Evolutionary conservation across 1,140 invertebrate species (phyloP), one percentile per base, ranked within the genome.

Genomic region (Bacillus rossius): DNA sequence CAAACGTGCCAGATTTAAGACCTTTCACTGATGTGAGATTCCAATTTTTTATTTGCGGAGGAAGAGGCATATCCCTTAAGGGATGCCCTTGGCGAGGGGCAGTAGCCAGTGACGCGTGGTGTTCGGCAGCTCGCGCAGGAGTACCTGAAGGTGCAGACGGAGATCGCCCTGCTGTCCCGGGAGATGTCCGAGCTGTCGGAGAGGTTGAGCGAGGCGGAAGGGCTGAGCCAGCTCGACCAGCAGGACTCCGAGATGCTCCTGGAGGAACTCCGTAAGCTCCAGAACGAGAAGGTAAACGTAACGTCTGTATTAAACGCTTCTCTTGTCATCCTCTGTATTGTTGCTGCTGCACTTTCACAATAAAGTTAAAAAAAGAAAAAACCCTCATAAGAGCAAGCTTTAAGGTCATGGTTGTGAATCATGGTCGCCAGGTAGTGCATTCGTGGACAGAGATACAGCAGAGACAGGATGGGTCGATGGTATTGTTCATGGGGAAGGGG

Each of bases 81-180:
- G n/a, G n/a, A n/a, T n/a, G n/a, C n/a, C n/a, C n/a, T n/a, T n/a
- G n/a, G n/a, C n/a, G n/a, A n/a, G n/a, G n/a, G n/a, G n/a, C n/a
- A n/a, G n/a, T n/a, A n/a, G n/a, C n/a, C n/a, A n/a, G n/a, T n/a
- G n/a, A n/a, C n/a, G n/a, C n/a, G n/a, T n/a, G n/a, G n/a, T n/a
- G n/a, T n/a, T n/a, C n/a, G n/a, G 48, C 73, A 88, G 86, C 60
- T 79, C 55, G 77, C 77, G 13, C 64, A 75, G 49, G 72, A 79
- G 56, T 78, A 78, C 64, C 58, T 79, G n/a, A 71, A 75, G 57
- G 81, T 88, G 43, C 85, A 90, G 73, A 88, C 87, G 37, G 87
- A 91, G 73, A 79, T 91, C 55, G 84, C 84, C 2, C 81, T 86
- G 59, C 73, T 89, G 48, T 78, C 81, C 40, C 84, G 86, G 66